These are phyloP conservation scores for Hydrozoanthus gracilis DNA, from an alignment of 92 coral and sea anemone species.

Conservation along the genomic window DNA sequence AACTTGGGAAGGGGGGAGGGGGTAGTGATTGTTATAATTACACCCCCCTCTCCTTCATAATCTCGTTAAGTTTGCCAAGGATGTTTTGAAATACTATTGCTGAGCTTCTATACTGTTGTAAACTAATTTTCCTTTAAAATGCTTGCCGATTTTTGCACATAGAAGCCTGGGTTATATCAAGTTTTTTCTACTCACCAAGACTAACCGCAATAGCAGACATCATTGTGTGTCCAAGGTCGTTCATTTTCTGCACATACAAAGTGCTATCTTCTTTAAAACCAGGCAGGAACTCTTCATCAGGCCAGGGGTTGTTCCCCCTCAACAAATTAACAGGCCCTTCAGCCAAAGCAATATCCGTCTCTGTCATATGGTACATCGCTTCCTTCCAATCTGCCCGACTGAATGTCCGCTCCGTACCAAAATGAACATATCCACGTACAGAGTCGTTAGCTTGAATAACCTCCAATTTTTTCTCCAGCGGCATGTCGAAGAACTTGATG, in stretches of 20 bases:
- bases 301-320: slow-evolving; percentile 79
- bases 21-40: no score
- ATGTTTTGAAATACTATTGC: no score
- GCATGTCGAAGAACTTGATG: slow-evolving; percentile 66
- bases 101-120: not conserved
- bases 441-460: slow-evolving; percentile 59
- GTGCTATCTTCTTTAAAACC: slow-evolving; percentile 58
- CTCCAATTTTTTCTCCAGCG: slow-evolving; percentile 64
- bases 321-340: slow-evolving; percentile 54
- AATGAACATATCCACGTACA: slow-evolving; percentile 78
- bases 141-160: not conserved
- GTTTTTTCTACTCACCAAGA: slow-evolving; percentile 61
- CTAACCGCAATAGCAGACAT: slow-evolving; percentile 75
- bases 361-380: slow-evolving; percentile 78
- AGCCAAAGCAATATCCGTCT: slow-evolving; percentile 44
- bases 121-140: not conserved
- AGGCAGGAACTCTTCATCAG: slow-evolving; percentile 58
- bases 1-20: no score
- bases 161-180: not conserved
- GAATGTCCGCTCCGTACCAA: slow-evolving; percentile 66
- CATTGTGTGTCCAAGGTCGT: slow-evolving; percentile 60
- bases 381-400: slow-evolving; percentile 83
- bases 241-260: slow-evolving; percentile 60
- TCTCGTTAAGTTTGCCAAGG: no score
- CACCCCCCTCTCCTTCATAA: no score